phyloP scores from a whole-genome alignment of 2,113 vertebrate species.

The Tonatia bakeri region DNA sequence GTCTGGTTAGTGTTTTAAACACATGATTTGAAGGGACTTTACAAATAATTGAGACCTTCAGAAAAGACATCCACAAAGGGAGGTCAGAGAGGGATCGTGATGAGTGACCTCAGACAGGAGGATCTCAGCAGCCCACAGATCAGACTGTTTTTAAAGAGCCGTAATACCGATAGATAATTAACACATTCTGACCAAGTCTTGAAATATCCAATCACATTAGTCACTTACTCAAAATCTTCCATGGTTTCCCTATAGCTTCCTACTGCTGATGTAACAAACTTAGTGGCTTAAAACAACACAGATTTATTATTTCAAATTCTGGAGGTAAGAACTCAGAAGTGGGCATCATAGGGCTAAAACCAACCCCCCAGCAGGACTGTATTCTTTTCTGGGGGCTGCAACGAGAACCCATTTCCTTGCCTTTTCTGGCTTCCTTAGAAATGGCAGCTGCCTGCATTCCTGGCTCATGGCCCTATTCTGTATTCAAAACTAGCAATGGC shows the following conservation, averaged over 20 bases:
- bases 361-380: background rate
- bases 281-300: background rate
- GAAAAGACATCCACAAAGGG: background rate
- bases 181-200: background rate
- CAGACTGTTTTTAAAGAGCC: background rate
- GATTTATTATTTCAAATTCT: background rate
- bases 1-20: background rate
- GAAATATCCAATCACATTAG: background rate
- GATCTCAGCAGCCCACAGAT: background rate
- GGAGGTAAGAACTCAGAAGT: background rate
- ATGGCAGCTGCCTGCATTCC: background rate
- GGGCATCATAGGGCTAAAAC: background rate
- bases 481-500: background rate
- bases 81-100: background rate
- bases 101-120: background rate
- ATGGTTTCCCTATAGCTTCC: background rate
- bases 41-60: conserved; percentile 12
- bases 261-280: background rate
- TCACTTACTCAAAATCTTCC: background rate
- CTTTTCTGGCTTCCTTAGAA: background rate
- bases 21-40: background rate
- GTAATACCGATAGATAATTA: background rate
- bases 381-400: background rate
- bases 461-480: background rate
- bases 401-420: background rate